Evolutionary conservation across 2,888 invertebrate genomes (phyloP).

Genomic region (Molanna angustata): DNA sequence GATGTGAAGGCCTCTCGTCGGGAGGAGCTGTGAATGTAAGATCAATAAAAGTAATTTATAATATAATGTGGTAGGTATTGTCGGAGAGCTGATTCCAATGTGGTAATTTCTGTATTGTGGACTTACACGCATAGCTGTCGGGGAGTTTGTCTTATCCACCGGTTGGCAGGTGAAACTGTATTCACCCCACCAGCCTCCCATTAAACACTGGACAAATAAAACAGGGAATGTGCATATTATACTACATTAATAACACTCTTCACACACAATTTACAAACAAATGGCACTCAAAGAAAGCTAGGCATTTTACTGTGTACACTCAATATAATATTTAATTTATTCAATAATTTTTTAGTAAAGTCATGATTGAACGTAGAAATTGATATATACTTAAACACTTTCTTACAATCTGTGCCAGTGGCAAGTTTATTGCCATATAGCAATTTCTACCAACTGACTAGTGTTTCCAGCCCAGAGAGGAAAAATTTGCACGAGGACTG

Average conservation of each 20-base stretch:
- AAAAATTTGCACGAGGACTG: too few species aligned
- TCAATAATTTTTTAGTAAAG: too few species aligned
- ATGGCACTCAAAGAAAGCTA: too few species aligned
- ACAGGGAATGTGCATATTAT: slow-evolving; percentile 33
- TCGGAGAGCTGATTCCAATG: slow-evolving; percentile 5
- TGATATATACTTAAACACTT: too few species aligned
- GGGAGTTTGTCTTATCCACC: slow-evolving; percentile 81
- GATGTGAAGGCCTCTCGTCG: neutral
- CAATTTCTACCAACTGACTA: too few species aligned
- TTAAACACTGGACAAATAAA: slow-evolving; percentile 65
- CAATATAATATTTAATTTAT: too few species aligned
- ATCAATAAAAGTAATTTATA: neutral
- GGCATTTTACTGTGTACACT: too few species aligned
- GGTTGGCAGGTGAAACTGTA: slow-evolving; percentile 90
- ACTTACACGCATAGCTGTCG: slow-evolving; percentile 83
- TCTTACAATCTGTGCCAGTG: too few species aligned
- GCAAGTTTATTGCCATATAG: too few species aligned
- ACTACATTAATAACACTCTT: slow-evolving; percentile 33
- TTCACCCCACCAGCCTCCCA: slow-evolving; percentile 87
- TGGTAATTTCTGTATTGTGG: slow-evolving; percentile 7
- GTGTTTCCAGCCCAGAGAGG: too few species aligned
- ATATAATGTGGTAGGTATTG: too few species aligned
- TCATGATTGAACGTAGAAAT: too few species aligned
- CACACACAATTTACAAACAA: slow-evolving; percentile 33
- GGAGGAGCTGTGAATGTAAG: neutral